Conservation (phyloP, 1,140 invertebrate genomes). For the Pemphigus obesinymphae region DNA sequence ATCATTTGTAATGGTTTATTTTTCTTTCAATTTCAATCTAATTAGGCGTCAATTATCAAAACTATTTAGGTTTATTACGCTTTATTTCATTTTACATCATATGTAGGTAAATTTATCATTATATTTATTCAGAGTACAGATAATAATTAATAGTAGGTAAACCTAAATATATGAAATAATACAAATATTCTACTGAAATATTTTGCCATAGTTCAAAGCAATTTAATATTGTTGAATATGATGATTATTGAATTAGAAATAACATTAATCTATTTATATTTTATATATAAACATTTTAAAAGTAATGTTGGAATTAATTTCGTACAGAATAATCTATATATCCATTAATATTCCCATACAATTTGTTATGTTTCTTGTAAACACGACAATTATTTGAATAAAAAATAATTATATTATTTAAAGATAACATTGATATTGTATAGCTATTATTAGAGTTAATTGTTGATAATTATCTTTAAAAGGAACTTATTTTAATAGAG, state of each 20-base stretch:
- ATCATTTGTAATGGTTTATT: not conserved
- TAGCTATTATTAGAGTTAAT: constrained; percentile 45
- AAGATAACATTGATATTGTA: not conserved
- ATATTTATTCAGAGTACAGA: too few species aligned
- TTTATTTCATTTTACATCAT: not conserved
- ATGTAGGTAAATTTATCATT: not conserved
- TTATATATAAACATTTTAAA: too few species aligned
- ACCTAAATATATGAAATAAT: not conserved
- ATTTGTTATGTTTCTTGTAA: not conserved
- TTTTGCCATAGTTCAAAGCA: not conserved
- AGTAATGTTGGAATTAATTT: too few species aligned
- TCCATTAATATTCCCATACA: not conserved
- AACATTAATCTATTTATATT: not conserved
- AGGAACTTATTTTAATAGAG: not conserved
- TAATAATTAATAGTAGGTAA: not conserved
- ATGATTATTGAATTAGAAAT: not conserved
- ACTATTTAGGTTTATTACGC: not conserved
- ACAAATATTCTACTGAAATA: too few species aligned
- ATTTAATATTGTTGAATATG: not conserved
- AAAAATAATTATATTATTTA: not conserved
- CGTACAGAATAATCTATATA: not conserved
- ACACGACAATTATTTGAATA: not conserved
- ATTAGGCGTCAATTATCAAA: not conserved
- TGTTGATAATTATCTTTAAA: not conserved
- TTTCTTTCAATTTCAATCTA: not conserved